A percentile compares a stretch with the other conserved stretches of the same genome.
Evolutionary conservation across 2,797 vertebrate species (phyloP).

Genomic region (Notolabrus celidotus): DNA sequence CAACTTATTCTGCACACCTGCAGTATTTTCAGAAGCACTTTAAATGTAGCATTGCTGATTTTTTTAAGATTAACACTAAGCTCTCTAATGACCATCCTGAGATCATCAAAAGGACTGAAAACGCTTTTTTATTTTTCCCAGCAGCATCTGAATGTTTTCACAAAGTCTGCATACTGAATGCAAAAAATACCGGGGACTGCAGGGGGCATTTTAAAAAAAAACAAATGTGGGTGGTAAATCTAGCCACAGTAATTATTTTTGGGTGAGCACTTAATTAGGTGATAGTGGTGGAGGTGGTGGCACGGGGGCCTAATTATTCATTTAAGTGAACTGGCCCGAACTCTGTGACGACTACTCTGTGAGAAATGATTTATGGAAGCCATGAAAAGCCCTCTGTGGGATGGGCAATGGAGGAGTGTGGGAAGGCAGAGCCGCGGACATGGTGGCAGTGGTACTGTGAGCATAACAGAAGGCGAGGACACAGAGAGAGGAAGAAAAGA

Average conservation of each 20-base stretch:
- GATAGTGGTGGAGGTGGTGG: slow-evolving; percentile 19
- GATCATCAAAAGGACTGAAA: neutral
- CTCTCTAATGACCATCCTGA: slow-evolving; percentile 12
- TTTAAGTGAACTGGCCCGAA: slow-evolving; percentile 68
- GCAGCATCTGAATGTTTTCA: slow-evolving; percentile 16
- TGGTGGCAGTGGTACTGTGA: slow-evolving; percentile 24
- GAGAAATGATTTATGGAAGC: slow-evolving; percentile 73
- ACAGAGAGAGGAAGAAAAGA: neutral
- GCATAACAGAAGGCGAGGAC: slow-evolving; percentile 29
- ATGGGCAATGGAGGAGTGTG: slow-evolving; percentile 21
- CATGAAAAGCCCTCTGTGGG: slow-evolving; percentile 42
- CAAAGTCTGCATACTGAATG: slow-evolving; percentile 10
- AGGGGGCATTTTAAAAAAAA: slow-evolving; percentile 21
- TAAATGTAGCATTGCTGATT: neutral
- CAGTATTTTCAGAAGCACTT: slow-evolving; percentile 15
- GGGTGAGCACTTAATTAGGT: slow-evolving; percentile 75
- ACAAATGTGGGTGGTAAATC: slow-evolving; percentile 35
- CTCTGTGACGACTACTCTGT: slow-evolving; percentile 53
- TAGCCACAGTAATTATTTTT: slow-evolving; percentile 41
- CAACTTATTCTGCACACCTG: slow-evolving; percentile 43
- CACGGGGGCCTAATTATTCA: slow-evolving; percentile 74
- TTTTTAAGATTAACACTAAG: slow-evolving; percentile 13
- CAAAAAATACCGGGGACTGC: neutral
- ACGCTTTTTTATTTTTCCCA: neutral
- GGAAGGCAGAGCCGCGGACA: slow-evolving; percentile 38